Conservation (phyloP, 2,113 vertebrate genomes). For the Pluvianellus socialis region DNA sequence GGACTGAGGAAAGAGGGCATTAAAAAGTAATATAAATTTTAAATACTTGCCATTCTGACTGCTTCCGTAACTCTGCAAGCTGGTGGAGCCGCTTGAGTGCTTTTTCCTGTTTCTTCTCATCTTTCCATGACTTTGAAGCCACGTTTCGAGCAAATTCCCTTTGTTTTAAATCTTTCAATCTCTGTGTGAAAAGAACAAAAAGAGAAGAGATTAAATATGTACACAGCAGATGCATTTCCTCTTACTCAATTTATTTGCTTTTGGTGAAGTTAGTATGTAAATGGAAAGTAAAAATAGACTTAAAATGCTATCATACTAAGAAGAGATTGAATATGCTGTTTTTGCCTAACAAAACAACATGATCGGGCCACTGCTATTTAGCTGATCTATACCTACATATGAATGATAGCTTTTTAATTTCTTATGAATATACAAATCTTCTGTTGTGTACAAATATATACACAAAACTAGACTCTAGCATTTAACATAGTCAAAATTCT, state of each 20-base stretch:
- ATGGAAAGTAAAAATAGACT: not conserved
- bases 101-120: conserved; percentile 97
- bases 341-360: not conserved
- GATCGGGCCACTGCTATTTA: not conserved
- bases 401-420: not conserved
- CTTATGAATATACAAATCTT: not conserved
- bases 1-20: not conserved
- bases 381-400: not conserved
- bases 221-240: not conserved
- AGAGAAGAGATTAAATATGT: not conserved
- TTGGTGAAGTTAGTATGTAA: not conserved
- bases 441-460: not conserved
- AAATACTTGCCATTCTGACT: conserved; percentile 84
- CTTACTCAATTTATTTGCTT: not conserved
- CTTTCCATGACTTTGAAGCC: conserved; percentile 98
- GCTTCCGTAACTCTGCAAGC: conserved; percentile 90
- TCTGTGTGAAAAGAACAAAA: conserved; percentile 73
- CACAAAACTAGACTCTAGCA: not conserved
- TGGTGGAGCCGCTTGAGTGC: conserved; percentile 92
- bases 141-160: conserved; percentile 97
- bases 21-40: not conserved
- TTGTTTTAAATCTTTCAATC: conserved; percentile 97
- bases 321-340: not conserved
- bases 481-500: not conserved
- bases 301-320: not conserved